Percentiles rank a stretch among this genome's conserved stretches.
Conservation (phyloP, 2,888 invertebrate genomes). For the Axea sp. region DNA sequence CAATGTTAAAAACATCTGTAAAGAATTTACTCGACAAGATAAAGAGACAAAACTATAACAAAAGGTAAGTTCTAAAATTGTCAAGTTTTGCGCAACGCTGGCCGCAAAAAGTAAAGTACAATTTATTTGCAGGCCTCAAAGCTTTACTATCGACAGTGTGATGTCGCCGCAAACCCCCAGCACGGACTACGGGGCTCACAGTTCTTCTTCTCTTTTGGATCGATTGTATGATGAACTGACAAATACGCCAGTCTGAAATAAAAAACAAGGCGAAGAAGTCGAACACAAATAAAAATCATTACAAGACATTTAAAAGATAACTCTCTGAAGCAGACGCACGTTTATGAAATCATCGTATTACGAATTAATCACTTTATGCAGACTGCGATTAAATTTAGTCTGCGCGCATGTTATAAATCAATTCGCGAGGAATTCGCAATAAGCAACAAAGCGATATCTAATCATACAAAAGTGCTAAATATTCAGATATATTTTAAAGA, state of each 20-base stretch:
- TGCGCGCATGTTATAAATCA: neutral
- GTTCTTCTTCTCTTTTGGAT: constrained; percentile 71
- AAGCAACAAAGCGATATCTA: constrained; percentile 5
- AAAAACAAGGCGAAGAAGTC: constrained; percentile 1
- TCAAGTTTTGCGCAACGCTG: too few relatives aligned
- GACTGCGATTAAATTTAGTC: neutral
- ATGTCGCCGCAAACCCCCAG: constrained; percentile 72
- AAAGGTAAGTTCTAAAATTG: constrained; percentile 72
- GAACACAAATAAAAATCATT: neutral
- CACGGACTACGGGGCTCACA: constrained; percentile 67
- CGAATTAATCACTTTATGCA: constrained; percentile 1
- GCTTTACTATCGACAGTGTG: constrained; percentile 69
- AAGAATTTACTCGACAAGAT: constrained; percentile 75
- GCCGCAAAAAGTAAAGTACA: neutral
- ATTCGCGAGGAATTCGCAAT: neutral
- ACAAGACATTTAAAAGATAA: too few relatives aligned
- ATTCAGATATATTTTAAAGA: constrained; percentile 22
- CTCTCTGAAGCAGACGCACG: constrained; percentile 27
- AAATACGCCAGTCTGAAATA: constrained; percentile 74
- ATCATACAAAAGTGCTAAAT: too few relatives aligned
- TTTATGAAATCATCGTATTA: constrained; percentile 7
- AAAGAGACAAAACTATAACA: constrained; percentile 69
- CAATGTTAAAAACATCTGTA: constrained; percentile 74
- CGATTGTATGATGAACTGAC: constrained; percentile 77
- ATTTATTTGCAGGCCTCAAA: constrained; percentile 68